A percentile compares a stretch with the other conserved stretches of the same genome.
Conservation (phyloP, 2,113 vertebrate genomes). For the Daubentonia madagascariensis region DNA sequence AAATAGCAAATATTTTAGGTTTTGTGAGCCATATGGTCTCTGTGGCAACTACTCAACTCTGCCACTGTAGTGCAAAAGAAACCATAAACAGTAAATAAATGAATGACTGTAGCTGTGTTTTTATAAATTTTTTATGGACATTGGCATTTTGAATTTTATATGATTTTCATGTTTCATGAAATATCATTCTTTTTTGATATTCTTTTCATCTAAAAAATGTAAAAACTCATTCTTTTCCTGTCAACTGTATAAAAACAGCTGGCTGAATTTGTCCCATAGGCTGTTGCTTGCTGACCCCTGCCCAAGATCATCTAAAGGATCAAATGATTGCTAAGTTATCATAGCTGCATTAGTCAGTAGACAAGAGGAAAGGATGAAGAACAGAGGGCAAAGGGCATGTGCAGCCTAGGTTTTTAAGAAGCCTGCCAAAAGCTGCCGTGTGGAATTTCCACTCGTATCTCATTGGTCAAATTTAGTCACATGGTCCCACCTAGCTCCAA, state of each 20-base stretch:
- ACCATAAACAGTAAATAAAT: neutral
- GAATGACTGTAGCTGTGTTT: neutral
- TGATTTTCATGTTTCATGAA: constrained; percentile 46
- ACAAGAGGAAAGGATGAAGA: neutral
- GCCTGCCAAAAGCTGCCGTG: neutral
- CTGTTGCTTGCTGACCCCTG: neutral
- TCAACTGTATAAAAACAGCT: neutral
- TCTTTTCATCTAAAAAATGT: constrained; percentile 17
- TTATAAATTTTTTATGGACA: neutral
- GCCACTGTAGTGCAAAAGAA: neutral
- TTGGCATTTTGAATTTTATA: constrained; percentile 18
- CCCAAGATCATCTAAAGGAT: neutral
- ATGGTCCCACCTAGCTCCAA: neutral
- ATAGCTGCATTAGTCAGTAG: neutral
- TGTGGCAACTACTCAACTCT: neutral
- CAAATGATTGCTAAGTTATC: neutral
- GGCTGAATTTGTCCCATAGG: neutral
- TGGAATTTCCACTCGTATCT: neutral
- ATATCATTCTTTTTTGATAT: neutral
- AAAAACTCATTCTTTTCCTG: neutral
- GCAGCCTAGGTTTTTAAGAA: neutral
- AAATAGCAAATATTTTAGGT: constrained; percentile 32
- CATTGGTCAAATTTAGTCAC: neutral
- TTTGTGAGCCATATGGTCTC: neutral
- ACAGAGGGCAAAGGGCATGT: neutral